Evolutionary conservation across 2,797 vertebrate genomes (phyloP), one percentile per base, ranked within the genome.

Genomic region (Cryptoblepharus egeriae): DNA sequence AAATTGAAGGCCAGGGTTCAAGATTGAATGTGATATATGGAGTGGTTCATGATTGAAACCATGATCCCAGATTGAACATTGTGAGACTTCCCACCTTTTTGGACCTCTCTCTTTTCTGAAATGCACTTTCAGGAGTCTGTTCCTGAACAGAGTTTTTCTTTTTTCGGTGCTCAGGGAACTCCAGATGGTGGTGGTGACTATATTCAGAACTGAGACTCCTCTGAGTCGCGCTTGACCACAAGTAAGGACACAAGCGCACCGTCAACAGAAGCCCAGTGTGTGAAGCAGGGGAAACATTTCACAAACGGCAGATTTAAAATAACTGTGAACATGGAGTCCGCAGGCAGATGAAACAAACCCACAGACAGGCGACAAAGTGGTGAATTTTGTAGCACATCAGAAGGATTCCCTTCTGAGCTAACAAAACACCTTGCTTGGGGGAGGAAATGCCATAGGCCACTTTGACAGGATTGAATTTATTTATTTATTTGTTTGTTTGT

Each of bases 271-370:
- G 3, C 8, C 28, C 73, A 42, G 69, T 55, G 45, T 37, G 30
- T n/a, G n/a, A 74, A 82, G 37, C 7, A 4, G 69, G 37, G 10
- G 0, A 77, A 74, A 45, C 28, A 1, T 83, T 90, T 13, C n/a
- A 75, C 32, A 78, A 57, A 71, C 32, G 60, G 8, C 0, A 0
- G 57, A 6, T 87, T 85, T 90, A 88, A 45, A 86, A 89, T 80
- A 88, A 70, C 22, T 83, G 61, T 0, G 0, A 22, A 65, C 1
- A 57, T 0, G 0, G 45, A 58, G 75, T 2, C 16, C 28, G 71
- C 55, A 84, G 42, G 42, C 42, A 87, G 78, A 79, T 79, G 85
- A 84, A 90, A 88, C 61, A 77, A 83, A 20, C 79, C 87, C 89
- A 22, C 78, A 88, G 81, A 83, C 4, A 13, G 30, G 70, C 79